Evolutionary conservation across 2,888 invertebrate genomes (phyloP).

Genomic region (Axea sp.): DNA sequence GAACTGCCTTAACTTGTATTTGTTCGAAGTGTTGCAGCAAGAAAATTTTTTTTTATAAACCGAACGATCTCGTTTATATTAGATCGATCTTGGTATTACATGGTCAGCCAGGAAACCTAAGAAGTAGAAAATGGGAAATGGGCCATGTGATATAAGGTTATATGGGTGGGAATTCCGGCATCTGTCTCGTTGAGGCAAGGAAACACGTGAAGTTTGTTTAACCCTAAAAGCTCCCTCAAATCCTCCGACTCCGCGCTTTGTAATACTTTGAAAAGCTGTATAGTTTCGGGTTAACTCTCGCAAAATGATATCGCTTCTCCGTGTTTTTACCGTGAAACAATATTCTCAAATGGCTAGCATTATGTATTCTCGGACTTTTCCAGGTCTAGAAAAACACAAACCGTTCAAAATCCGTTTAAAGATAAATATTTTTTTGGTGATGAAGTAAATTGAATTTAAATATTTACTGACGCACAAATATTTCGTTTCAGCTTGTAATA

Average conservation of each 20-base stretch:
- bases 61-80: conserved; percentile 55
- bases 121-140: conserved; percentile 56
- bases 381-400: conserved; percentile 1
- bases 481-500: not conserved
- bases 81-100: conserved; percentile 51
- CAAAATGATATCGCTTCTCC: conserved; percentile 47
- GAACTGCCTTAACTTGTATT: conserved; percentile 53
- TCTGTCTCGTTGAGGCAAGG: conserved; percentile 63
- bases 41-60: conserved; percentile 33
- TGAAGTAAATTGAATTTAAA: conserved; percentile 16
- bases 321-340: conserved; percentile 44
- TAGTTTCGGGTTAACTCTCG: conserved; percentile 35
- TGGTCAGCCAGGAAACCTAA: conserved; percentile 51
- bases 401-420: conserved; percentile 23
- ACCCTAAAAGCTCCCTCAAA: conserved; percentile 67
- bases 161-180: conserved; percentile 68
- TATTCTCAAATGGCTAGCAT: conserved; percentile 41
- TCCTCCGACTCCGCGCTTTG: conserved; percentile 55
- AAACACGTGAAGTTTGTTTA: conserved; percentile 70
- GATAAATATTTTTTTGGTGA: conserved; percentile 20
- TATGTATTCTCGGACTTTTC: conserved; percentile 33
- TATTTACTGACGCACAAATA: conserved; percentile 10
- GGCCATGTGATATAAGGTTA: conserved; percentile 59
- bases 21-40: conserved; percentile 49
- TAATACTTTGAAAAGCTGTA: conserved; percentile 34